Conservation (phyloP, 30 jellyfish, hydroid and myxozoan species). For the Chironex yamaguchii region DNA sequence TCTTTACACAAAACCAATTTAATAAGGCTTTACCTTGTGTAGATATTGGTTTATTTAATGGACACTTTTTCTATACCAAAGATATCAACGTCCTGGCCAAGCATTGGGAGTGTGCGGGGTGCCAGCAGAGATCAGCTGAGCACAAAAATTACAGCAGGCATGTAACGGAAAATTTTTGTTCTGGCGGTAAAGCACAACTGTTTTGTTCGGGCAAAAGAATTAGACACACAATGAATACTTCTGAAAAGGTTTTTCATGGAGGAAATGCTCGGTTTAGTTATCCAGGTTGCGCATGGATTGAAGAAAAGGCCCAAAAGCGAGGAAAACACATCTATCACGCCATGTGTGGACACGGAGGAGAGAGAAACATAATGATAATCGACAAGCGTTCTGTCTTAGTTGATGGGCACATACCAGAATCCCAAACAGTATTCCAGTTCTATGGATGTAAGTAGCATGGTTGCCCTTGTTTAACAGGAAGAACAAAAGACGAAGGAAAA, state of each 20-base stretch:
- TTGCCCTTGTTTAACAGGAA: not conserved
- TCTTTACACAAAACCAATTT: not conserved
- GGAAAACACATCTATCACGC: not conserved
- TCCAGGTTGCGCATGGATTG: not conserved
- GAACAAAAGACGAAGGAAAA: not conserved
- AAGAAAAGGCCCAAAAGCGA: not conserved
- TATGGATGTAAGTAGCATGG: conserved; percentile 54
- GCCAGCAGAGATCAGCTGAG: not conserved
- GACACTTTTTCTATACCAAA: not conserved
- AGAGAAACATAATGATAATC: not conserved
- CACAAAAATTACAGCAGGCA: not conserved
- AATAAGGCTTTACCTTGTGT: not conserved
- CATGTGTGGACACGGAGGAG: not conserved
- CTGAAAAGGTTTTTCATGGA: not conserved
- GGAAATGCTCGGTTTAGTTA: not conserved
- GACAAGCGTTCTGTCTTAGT: not conserved
- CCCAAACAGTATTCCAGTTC: conserved; percentile 9
- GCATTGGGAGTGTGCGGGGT: not conserved
- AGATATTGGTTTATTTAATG: not conserved
- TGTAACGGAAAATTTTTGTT: not conserved
- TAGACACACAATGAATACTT: not conserved
- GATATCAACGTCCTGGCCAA: not conserved
- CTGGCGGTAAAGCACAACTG: not conserved
- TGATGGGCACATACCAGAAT: conserved; percentile 24
- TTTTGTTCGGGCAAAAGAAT: not conserved